A percentile compares a stretch with the other conserved stretches of the same genome.
phyloP scores from a whole-genome alignment of 2,888 invertebrate species.

The Pheosia gnoma region DNA sequence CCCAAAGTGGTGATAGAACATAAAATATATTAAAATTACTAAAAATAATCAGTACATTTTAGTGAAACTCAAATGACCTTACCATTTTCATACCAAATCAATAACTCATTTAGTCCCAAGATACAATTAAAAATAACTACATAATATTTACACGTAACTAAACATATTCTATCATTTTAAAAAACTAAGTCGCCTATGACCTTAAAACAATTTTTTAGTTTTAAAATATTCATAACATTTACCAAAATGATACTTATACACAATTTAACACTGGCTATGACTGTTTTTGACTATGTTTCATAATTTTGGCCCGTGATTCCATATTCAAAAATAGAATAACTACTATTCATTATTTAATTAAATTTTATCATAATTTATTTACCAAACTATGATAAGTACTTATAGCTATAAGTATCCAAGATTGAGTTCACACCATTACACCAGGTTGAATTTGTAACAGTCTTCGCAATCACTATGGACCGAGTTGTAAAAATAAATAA shows the following conservation, averaged over 20 bases:
- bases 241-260: constrained; percentile 39
- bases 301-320: constrained; percentile 80
- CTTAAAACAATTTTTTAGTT: constrained; percentile 25
- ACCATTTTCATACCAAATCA: constrained; percentile 60
- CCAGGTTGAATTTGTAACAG: constrained; percentile 48
- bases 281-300: constrained; percentile 76
- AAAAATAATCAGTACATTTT: constrained; percentile 83
- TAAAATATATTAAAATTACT: constrained; percentile 74
- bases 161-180: constrained; percentile 33
- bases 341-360: constrained; percentile 43
- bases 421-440: constrained; percentile 48
- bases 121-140: constrained; percentile 49
- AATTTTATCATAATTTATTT: constrained; percentile 47
- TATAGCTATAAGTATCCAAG: constrained; percentile 45
- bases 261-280: constrained; percentile 60
- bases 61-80: constrained; percentile 75
- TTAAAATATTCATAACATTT: constrained; percentile 39
- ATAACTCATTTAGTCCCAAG: constrained; percentile 55
- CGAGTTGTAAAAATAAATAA: constrained; percentile 68
- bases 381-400: constrained; percentile 61
- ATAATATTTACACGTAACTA: constrained; percentile 48
- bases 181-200: constrained; percentile 42
- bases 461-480: constrained; percentile 57
- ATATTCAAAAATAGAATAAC: constrained; percentile 62
- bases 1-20: constrained; percentile 65